Conservation (phyloP, 2,797 vertebrate genomes). For the Myripristis jacobus region DNA sequence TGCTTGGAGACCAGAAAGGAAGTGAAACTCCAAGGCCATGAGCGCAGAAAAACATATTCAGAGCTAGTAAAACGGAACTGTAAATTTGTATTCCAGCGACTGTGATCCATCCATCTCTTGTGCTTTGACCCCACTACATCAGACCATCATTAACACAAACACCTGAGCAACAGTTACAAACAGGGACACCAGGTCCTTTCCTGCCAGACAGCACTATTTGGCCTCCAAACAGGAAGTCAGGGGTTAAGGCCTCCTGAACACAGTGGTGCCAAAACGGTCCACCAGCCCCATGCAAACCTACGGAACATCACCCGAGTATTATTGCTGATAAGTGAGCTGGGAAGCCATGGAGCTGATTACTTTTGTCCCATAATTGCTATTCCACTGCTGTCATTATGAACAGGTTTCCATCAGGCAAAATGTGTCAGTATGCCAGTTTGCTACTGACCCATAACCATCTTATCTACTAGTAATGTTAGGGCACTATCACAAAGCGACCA, state of each 20-base stretch:
- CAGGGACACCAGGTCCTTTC: slow-evolving; percentile 61
- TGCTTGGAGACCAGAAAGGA: slow-evolving; percentile 65
- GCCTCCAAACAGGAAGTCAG: slow-evolving; percentile 75
- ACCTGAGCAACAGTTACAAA: slow-evolving; percentile 67
- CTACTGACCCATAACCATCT: too few species aligned
- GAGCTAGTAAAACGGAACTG: slow-evolving; percentile 56
- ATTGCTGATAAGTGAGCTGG: slow-evolving; percentile 31
- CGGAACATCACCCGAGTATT: slow-evolving; percentile 59
- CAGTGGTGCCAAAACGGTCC: slow-evolving; percentile 69
- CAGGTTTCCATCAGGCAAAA: background rate
- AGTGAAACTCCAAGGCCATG: slow-evolving; percentile 70
- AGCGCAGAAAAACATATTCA: slow-evolving; percentile 62
- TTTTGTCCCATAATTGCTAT: background rate
- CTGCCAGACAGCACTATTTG: slow-evolving; percentile 71
- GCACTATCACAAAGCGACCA: background rate
- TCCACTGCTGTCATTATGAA: slow-evolving; percentile 13
- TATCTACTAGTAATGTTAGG: slow-evolving; percentile 1
- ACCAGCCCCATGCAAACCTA: slow-evolving; percentile 38
- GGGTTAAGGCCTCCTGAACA: slow-evolving; percentile 75
- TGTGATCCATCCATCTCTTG: slow-evolving; percentile 48
- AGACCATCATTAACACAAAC: slow-evolving; percentile 63
- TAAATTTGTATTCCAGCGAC: slow-evolving; percentile 49
- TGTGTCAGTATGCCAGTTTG: too few species aligned
- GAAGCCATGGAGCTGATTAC: background rate
- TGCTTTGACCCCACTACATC: slow-evolving; percentile 62